Base-by-base conservation (phyloP, 2,888 invertebrate species). In the Troides aeacus region DNA sequence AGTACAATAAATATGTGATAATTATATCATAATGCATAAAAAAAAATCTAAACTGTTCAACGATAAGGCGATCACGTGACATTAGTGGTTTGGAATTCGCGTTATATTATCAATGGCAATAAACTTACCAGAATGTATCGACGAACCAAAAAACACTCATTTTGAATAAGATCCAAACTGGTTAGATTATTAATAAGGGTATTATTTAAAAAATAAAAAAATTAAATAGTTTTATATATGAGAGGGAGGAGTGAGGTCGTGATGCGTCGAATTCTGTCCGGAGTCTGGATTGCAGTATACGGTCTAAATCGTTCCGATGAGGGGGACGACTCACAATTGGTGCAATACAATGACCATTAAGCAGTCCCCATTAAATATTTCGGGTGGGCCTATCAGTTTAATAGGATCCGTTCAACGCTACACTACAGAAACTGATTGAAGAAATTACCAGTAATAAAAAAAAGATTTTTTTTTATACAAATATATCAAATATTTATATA, bases 281-380 rank as follows among this genome's bases (percentile, higher is more conserved):
- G 75, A 76, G 83, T 76, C 81, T 74, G 80, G 80, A 81, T 82
- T 83, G 85, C 82, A 84, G 79, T 81, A 84, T 74, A 72, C 80
- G 21, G 74, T 71, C 73, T 75, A 80, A 82, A 81, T 80, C 78
- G 80, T 72, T 64, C 77, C 79, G 83, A 80, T 81, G 83, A 83
- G 81, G 83, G 86, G 88, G 82, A 78, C 77, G 71, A 72, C 74
- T 70, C 75, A 84, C 87, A 88, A 90, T 89, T 89, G 88, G 84
- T 78, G 76, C 76, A 77, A 75, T 79, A 81, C 81, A 81, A 83
- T 81, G 82, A 79, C 76, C 76, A 73, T 68, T 79, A 79, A 80
- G 74, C 77, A 79, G 75, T 74, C 66, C 73, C 76, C 73, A 73
- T 78, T 66, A 69, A 61, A 64, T 69, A 71, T 75, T 74, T 74